Evolutionary conservation across 2,113 vertebrate species (phyloP), one percentile per base, ranked within the genome.

Genomic region (Hiodon tergisus): DNA sequence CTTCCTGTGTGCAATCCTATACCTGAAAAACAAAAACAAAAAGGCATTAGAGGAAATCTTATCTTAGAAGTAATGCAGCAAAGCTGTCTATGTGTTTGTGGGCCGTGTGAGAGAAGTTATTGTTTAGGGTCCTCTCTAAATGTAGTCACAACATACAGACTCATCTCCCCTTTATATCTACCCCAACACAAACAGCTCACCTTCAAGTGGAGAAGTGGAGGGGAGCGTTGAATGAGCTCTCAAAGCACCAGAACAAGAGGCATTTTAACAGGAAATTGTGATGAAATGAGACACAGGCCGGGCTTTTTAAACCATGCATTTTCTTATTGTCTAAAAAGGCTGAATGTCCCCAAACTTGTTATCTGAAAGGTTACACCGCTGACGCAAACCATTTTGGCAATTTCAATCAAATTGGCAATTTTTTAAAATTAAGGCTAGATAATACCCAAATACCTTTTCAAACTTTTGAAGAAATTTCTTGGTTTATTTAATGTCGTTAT

Each of bases 61-160:
- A 55, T 58, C n/a, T 57, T 58, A 71, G 46, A 85, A 84, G 82
- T 76, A 84, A 82, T 57, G 78, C 78, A 82, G 82, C 78, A 81
- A 76, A 83, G 83, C 83, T 85, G 82, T 84, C 82, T 78, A 86
- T 83, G 70, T 71, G 52, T 85, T 81, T 82, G 86, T 85, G 88
- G 86, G 89, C 88, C 89, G 85, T 87, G 80, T 77, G 81, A 50
- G 84, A 80, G 76, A 84, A 79, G 81, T 76, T 77, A 65, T 85
- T 80, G 84, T 88, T 89, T 79, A 80, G 82, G 79, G 66, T 73
- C 58, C 78, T 76, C 31, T 31, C n/a, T 87, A 86, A 88, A 85
- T 89, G 86, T 90, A 91, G 89, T 78, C 90, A 92, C 88, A 92
- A 91, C 91, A 91, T 80, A 86, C 87, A 89, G 86, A 80, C 72